Percentiles rank a stretch among this genome's conserved stretches.
These are phyloP conservation scores for Cricetomys ansorgei DNA, from an alignment of 2,113 vertebrate genomes.

Conservation along the genomic window DNA sequence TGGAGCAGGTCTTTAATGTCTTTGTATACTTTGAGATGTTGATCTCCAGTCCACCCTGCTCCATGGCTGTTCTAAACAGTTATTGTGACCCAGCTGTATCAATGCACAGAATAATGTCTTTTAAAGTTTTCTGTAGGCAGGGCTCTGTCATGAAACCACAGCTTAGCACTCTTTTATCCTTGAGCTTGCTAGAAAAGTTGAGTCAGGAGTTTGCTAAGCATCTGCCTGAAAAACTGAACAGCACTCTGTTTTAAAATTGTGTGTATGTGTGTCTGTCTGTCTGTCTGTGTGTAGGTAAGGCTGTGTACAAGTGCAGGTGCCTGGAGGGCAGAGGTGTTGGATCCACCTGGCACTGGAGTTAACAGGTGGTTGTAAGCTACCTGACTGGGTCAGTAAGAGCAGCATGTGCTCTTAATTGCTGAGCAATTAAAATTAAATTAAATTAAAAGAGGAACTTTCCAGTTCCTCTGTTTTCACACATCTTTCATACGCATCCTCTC, in stretches of 20 bases:
- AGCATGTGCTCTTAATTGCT: not conserved
- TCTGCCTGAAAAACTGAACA: not conserved
- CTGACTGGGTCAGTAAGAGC: not conserved
- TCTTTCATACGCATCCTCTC: not conserved
- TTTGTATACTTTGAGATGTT: slow-evolving; percentile 46
- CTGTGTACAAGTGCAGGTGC: no score
- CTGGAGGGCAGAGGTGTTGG: not conserved
- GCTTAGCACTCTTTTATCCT: not conserved
- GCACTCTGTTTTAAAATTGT: not conserved
- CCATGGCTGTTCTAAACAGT: not conserved
- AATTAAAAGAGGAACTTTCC: no score
- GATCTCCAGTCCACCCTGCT: not conserved
- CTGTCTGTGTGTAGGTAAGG: no score
- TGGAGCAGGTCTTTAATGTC: not conserved
- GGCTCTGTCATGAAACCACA: slow-evolving; percentile 2
- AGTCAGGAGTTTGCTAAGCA: not conserved
- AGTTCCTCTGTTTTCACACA: not conserved
- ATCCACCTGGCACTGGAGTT: not conserved
- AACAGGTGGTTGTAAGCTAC: not conserved
- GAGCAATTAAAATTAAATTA: no score
- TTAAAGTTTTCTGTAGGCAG: slow-evolving; percentile 26
- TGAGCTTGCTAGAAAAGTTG: not conserved
- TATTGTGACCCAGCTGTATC: not conserved
- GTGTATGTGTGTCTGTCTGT: not conserved
- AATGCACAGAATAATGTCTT: not conserved